Percentiles rank a stretch among this genome's conserved stretches.
These are phyloP conservation scores for Scyliorhinus canicula DNA, from an alignment of 2,797 vertebrate species.

Conservation along the genomic window DNA sequence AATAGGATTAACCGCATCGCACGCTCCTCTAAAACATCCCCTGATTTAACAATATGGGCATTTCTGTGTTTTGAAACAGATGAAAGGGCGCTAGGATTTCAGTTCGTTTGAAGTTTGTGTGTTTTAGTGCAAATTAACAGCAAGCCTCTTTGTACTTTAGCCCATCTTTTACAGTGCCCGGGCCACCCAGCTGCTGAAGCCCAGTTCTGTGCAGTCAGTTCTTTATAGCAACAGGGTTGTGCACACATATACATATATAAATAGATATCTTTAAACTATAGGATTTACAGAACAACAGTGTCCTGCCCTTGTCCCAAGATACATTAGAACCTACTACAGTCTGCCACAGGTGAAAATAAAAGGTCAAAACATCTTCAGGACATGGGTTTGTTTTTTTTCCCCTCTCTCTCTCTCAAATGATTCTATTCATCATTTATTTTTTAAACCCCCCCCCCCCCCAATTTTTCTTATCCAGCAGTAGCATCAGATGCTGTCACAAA, in stretches of 20 bases:
- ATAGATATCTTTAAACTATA: too few relatives aligned
- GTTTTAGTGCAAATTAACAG: slow-evolving; percentile 43
- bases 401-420: background rate
- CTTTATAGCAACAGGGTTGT: too few relatives aligned
- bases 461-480: slow-evolving; percentile 48
- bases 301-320: background rate
- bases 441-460: background rate
- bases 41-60: background rate
- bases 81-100: slow-evolving; percentile 40
- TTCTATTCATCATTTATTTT: background rate
- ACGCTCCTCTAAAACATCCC: too few relatives aligned
- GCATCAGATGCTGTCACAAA: slow-evolving; percentile 51
- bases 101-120: slow-evolving; percentile 50
- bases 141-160: slow-evolving; percentile 37
- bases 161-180: slow-evolving; percentile 42
- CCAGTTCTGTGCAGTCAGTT: slow-evolving; percentile 45
- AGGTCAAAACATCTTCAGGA: background rate
- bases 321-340: slow-evolving; percentile 7
- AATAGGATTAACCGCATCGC: too few relatives aligned
- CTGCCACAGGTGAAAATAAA: background rate
- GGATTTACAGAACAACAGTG: background rate
- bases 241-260: too few relatives aligned
- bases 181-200: slow-evolving; percentile 51
- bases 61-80: slow-evolving; percentile 1
- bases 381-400: background rate